Evolutionary conservation across 2,888 invertebrate species (phyloP).

Genomic region (Cosmia pyralina): DNA sequence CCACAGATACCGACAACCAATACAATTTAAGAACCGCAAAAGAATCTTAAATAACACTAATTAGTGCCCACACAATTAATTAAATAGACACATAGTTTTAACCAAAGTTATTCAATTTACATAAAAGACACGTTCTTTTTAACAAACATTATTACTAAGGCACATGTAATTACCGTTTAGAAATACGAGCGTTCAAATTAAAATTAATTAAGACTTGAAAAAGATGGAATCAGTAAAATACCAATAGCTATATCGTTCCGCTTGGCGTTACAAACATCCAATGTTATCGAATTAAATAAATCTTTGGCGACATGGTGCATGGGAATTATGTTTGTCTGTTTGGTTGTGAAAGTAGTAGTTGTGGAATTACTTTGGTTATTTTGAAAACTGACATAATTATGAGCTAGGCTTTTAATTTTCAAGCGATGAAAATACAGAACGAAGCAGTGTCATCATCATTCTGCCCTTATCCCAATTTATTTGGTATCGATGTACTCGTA

Average conservation of each 20-base stretch:
- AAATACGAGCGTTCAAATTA: constrained; percentile 71
- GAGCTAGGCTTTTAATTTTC: no score
- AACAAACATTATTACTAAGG: constrained; percentile 21
- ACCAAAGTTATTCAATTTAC: constrained; percentile 52
- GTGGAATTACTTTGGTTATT: no score
- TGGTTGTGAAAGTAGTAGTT: not conserved
- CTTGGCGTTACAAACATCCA: constrained; percentile 59
- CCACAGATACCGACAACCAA: constrained; percentile 26
- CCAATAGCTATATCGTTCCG: constrained; percentile 58
- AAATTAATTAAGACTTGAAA: constrained; percentile 81
- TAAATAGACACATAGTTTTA: constrained; percentile 57
- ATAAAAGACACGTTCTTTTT: constrained; percentile 17
- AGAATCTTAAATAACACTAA: constrained; percentile 45
- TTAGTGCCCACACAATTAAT: constrained; percentile 55
- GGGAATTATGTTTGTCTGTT: constrained; percentile 23
- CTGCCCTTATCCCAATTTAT: no score
- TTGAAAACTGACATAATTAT: no score
- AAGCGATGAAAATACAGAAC: no score
- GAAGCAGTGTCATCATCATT: no score
- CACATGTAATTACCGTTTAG: constrained; percentile 60
- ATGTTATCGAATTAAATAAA: constrained; percentile 68
- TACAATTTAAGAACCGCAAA: constrained; percentile 39
- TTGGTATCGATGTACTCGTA: no score
- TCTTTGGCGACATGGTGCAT: constrained; percentile 41
- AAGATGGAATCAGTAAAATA: constrained; percentile 61